Percentiles rank a stretch among this genome's conserved stretches.
These are phyloP conservation scores for Apamea epomidion DNA, from an alignment of 2,888 invertebrate species.

Conservation along the genomic window DNA sequence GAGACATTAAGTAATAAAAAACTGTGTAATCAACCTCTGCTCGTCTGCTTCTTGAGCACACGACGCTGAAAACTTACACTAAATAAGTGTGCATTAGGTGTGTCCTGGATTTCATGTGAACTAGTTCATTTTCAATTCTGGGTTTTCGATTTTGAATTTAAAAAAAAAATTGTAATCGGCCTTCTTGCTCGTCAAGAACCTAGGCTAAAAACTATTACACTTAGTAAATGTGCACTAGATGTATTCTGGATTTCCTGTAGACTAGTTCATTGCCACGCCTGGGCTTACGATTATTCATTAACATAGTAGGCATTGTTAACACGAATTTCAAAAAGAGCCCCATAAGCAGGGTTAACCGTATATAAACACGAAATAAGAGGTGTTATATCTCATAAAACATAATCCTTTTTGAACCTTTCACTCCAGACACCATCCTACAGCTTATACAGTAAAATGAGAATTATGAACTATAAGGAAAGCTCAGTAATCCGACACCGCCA, in stretches of 20 bases:
- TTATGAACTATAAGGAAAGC: slow-evolving; percentile 36
- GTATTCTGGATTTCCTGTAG: not conserved
- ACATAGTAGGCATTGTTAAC: not conserved
- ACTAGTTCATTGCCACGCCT: not conserved
- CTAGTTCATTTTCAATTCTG: too few relatives aligned
- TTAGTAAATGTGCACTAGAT: not conserved
- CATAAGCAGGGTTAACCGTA: not conserved
- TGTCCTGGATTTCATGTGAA: too few relatives aligned
- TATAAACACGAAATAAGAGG: slow-evolving; percentile 10
- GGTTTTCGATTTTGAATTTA: not conserved
- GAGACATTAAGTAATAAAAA: not conserved
- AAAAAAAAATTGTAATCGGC: not conserved
- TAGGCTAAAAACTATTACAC: not conserved
- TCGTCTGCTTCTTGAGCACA: not conserved
- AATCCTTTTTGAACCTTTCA: slow-evolving; percentile 28
- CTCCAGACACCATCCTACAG: not conserved
- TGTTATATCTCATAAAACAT: slow-evolving; percentile 29
- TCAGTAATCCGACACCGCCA: slow-evolving; percentile 49
- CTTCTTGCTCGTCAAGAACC: not conserved
- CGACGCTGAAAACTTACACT: too few relatives aligned
- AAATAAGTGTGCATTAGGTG: too few relatives aligned
- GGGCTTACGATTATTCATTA: not conserved
- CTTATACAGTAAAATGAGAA: slow-evolving; percentile 17
- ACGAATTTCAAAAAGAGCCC: not conserved
- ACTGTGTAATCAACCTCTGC: not conserved